Conservation (phyloP, 2,888 invertebrate species). For the Drosophila rellima region DNA sequence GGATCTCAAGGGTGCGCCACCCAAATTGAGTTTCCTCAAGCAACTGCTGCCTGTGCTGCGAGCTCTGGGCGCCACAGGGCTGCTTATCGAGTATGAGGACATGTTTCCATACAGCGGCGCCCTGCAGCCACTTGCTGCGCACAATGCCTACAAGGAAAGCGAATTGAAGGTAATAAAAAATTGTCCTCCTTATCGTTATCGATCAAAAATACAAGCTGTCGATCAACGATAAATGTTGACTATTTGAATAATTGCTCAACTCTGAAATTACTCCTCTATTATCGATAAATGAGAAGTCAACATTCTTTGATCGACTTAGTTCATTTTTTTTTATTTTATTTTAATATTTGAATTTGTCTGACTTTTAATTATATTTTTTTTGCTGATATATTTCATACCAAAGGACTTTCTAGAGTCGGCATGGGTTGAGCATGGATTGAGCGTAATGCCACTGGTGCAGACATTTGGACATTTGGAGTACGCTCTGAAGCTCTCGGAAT, state of each 20-base stretch:
- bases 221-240: background rate
- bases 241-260: background rate
- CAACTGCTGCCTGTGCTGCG: slow-evolving; percentile 87
- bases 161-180: slow-evolving; percentile 79
- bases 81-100: slow-evolving; percentile 92
- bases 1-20: slow-evolving; percentile 92
- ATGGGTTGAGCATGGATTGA: slow-evolving; percentile 87
- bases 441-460: slow-evolving; percentile 91
- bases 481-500: slow-evolving; percentile 89
- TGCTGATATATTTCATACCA: slow-evolving; percentile 2
- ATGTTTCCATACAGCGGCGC: slow-evolving; percentile 91
- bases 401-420: slow-evolving; percentile 88
- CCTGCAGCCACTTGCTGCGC: slow-evolving; percentile 87
- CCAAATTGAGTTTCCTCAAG: slow-evolving; percentile 87
- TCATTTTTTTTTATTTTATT: background rate
- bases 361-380: background rate
- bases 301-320: background rate
- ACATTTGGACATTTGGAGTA: slow-evolving; percentile 93
- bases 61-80: slow-evolving; percentile 90
- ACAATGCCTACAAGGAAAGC: slow-evolving; percentile 86
- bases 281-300: slow-evolving; percentile 1
- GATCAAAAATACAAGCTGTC: background rate
- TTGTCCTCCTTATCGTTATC: background rate
- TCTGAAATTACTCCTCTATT: background rate
- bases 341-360: slow-evolving; percentile 44